Evolutionary conservation across 2,113 vertebrate genomes (phyloP), one percentile per base, ranked within the genome.

Genomic region (Gorilla gorilla): DNA sequence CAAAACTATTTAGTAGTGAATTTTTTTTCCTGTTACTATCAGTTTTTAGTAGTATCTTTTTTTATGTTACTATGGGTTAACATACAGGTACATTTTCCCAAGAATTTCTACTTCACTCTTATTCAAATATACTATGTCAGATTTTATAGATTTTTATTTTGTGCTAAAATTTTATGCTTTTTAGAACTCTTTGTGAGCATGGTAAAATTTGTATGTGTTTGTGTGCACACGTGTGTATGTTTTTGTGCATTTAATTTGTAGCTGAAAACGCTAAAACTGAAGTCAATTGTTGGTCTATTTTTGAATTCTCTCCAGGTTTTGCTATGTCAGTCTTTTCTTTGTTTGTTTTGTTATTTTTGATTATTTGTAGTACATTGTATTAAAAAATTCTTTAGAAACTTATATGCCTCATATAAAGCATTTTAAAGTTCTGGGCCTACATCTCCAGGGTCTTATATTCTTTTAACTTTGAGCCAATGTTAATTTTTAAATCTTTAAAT

Each of bases 91-190:
- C 5, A 64, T 35, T 55, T 82, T 88, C 55, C 76, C 11, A 83
- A 64, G 13, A 93, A 83, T 90, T 94, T 96, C 78, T 73, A 32
- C 89, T 93, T 82, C 10, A 16, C 13, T 81, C 17, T 85, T 95
- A 70, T 52, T 80, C 8, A 92, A 82, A 91, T 86, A 10, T 84
- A 92, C 40, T 48, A 43, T 48, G 5, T 43, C 14, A 73, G 30
- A 52, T 95, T 95, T 95, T 84, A 43, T 72, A 88, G 27, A 72
- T 90, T 89, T 18, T 68, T 48, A 48, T 64, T 89, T 79, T n/a
- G 4, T 32, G 1, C 25, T 48, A 70, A 89, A 35, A 25, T 17
- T 16, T 83, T 38, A 70, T 76, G 4, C 5, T 70, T 80, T 96
- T 79, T 14, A 88, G 68, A 84, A 59, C 23, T 84, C 10, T 94